Conservation (phyloP, 2,888 invertebrate species). For the Falcaria lacertinaria region DNA sequence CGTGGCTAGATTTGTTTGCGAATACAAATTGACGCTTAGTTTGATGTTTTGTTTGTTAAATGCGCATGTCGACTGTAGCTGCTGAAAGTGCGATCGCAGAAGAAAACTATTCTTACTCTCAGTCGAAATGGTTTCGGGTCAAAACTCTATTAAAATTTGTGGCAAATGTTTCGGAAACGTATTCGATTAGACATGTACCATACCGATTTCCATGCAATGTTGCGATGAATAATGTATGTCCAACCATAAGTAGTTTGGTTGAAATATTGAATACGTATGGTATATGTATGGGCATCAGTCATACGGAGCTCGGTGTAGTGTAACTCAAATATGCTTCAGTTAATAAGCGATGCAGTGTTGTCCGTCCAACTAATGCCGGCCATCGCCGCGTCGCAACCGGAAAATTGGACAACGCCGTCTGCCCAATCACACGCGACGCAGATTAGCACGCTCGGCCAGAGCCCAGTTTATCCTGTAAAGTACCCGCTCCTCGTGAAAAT, state of each 20-base stretch:
- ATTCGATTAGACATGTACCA: no score
- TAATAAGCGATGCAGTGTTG: constrained; percentile 54
- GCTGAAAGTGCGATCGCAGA: constrained; percentile 5
- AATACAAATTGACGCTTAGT: constrained; percentile 68
- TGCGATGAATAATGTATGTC: neutral
- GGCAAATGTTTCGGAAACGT: no score
- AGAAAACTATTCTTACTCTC: no score
- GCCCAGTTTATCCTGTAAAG: constrained; percentile 46
- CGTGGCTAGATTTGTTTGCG: constrained; percentile 67
- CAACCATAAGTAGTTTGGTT: neutral
- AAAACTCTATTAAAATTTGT: no score
- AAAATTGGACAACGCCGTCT: constrained; percentile 75
- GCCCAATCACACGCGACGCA: constrained; percentile 77
- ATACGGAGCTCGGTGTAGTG: constrained; percentile 10
- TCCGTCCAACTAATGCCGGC: constrained; percentile 62
- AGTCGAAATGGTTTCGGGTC: no score
- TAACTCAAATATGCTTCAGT: constrained; percentile 47
- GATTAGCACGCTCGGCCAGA: constrained; percentile 72
- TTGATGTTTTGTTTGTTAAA: constrained; percentile 23
- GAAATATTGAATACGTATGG: neutral
- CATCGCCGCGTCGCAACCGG: constrained; percentile 64
- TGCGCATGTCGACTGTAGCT: constrained; percentile 8
- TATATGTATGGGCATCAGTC: neutral
- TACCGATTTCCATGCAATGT: neutral
- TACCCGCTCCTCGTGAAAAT: constrained; percentile 47